Conservation (phyloP, 2,888 invertebrate species). For the Cerceris ruficornis region DNA sequence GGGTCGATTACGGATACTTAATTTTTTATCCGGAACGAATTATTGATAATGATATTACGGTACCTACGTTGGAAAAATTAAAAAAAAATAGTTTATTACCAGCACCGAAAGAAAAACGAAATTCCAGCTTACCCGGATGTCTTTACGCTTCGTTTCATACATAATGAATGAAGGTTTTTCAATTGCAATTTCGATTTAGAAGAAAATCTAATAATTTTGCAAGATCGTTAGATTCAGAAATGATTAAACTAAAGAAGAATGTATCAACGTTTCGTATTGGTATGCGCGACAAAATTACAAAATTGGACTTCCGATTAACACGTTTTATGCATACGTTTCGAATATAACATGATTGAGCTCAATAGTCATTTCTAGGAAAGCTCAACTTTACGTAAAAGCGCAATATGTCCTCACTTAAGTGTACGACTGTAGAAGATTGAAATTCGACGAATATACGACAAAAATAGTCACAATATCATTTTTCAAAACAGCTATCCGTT, state of each 20-base stretch:
- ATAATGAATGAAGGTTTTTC: no score
- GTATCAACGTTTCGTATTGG: conserved; percentile 44
- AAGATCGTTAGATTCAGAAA: not conserved
- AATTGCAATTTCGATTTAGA: not conserved
- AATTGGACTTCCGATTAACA: conserved; percentile 51
- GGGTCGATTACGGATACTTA: not conserved
- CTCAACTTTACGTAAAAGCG: conserved; percentile 39
- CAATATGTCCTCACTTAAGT: conserved; percentile 34
- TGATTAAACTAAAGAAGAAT: conserved; percentile 40
- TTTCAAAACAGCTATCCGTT: not conserved
- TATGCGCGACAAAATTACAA: conserved; percentile 52
- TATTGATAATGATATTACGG: not conserved
- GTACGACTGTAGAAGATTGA: not conserved
- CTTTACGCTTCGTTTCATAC: no score
- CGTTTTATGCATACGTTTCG: conserved; percentile 51
- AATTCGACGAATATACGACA: no score
- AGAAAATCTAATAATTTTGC: conserved; percentile 3
- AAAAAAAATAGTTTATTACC: not conserved
- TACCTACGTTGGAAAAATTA: not conserved
- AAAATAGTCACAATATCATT: not conserved
- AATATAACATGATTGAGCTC: conserved; percentile 43
- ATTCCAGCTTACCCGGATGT: not conserved
- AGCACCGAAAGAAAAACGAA: not conserved
- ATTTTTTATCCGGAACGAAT: not conserved
- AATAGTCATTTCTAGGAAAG: conserved; percentile 45